Evolutionary conservation across 2,888 invertebrate genomes (phyloP), one percentile per base, ranked within the genome.

Genomic region (Dasypogon diadema): DNA sequence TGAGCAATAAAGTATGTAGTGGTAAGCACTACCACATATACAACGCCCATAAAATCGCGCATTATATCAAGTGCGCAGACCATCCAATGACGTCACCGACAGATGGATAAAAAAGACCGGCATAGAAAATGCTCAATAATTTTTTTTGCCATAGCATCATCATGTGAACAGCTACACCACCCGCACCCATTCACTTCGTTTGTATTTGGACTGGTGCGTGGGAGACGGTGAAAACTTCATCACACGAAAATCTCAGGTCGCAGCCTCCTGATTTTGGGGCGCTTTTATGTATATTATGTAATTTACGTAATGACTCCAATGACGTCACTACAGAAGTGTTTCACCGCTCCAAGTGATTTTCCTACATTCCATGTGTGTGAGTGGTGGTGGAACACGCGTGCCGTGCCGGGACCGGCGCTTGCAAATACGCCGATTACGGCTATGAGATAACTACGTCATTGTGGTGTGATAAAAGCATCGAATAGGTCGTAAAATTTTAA

Each of bases 21-120:
- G 24, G 42, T 37, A 37, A 65, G n/a, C 46, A 65, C 65, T 24
- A 65, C 4, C 46, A 65, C 65, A 46, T 65, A 46, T 65, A 42
- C 65, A 65, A 65, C 65, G 65, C 65, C 65, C 65, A 65, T 65
- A 65, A 65, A 65, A 65, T 65, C 46, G 65, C 65, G 65, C 65
- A 65, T 46, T 65, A 65, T 37, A 24, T 48, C 14, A 18, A 48
- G 21, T 65, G 65, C 65, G 65, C 65, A 65, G 65, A 65, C 65
- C 46, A 65, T 65, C 46, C 65, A 60, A 37, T 46, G 65, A 65
- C 65, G 65, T 65, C 65, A 65, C 65, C 14, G 48, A 22, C 42
- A 10, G 10, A 42, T 21, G 60, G 18, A 37, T 34, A 60, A 34
- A 63, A 42, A 63, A 16, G 6, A 16, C 42, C 37, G 60, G 65